Evolutionary conservation across 2,888 invertebrate genomes (phyloP).

Genomic region (Augochlorella aurata): DNA sequence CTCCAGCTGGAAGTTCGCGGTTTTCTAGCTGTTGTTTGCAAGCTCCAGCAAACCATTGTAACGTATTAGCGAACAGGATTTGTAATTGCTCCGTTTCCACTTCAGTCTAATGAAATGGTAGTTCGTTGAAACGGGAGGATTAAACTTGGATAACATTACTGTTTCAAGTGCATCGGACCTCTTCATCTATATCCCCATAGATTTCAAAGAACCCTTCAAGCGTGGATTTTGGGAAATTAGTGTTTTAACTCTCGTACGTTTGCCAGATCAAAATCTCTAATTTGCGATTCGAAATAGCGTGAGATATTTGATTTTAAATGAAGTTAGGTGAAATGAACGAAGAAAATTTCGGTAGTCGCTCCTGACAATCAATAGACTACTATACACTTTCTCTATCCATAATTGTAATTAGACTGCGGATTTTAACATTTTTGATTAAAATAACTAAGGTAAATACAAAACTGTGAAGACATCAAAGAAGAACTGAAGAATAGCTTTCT

Average conservation of each 20-base stretch:
- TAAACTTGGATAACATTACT: slow-evolving; percentile 21
- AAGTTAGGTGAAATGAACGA: no score
- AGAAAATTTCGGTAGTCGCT: no score
- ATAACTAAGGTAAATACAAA: no score
- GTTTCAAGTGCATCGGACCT: neutral
- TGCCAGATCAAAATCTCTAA: no score
- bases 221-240: neutral
- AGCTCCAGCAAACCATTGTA: slow-evolving; percentile 21
- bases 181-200: neutral
- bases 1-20: slow-evolving; percentile 11
- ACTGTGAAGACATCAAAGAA: no score
- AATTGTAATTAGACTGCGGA: no score
- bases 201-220: neutral
- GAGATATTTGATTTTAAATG: no score
- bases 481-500: no score
- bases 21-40: slow-evolving; percentile 38
- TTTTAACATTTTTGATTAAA: no score
- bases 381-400: no score
- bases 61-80: slow-evolving; percentile 35
- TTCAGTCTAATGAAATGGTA: slow-evolving; percentile 1
- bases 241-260: neutral
- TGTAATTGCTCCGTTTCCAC: slow-evolving; percentile 27
- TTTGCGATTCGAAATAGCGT: no score
- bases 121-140: neutral
- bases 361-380: no score